Conservation (phyloP, 2,113 vertebrate genomes). For the Empidonax traillii region DNA sequence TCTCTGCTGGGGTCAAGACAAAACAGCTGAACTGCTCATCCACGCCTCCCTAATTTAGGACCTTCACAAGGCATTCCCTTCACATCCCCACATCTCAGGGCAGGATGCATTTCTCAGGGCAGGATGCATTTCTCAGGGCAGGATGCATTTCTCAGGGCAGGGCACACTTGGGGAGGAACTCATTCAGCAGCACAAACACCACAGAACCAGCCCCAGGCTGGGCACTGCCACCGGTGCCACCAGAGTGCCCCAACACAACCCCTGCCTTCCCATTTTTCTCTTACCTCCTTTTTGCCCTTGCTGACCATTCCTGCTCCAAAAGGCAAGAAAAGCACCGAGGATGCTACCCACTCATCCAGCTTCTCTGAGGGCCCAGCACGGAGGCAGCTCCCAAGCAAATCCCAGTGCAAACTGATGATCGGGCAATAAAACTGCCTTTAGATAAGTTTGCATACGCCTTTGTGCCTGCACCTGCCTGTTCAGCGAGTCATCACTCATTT, state of each 20-base stretch:
- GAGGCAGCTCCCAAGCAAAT: not conserved
- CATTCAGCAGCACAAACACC: not conserved
- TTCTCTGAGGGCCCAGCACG: not conserved
- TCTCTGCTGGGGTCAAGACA: not conserved
- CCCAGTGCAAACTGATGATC: constrained; percentile 20
- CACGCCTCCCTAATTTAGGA: not conserved
- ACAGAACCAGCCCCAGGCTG: not conserved
- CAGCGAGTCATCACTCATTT: constrained; percentile 47
- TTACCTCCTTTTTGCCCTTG: not conserved
- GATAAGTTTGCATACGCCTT: constrained; percentile 46
- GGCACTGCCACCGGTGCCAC: not conserved
- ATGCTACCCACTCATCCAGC: not conserved
- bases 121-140: accelerated
- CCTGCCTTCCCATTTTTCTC: not conserved
- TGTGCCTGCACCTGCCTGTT: constrained; percentile 44
- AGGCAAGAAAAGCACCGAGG: not conserved
- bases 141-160: accelerated
- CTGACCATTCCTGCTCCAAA: not conserved
- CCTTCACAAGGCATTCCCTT: not conserved
- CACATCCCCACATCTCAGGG: accelerated
- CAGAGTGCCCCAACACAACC: not conserved
- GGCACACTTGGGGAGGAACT: not conserved
- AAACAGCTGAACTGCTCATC: not conserved
- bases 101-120: accelerated
- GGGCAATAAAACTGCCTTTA: constrained; percentile 45